Conservation (phyloP, 2,797 vertebrate genomes). For the Platalea minor region DNA sequence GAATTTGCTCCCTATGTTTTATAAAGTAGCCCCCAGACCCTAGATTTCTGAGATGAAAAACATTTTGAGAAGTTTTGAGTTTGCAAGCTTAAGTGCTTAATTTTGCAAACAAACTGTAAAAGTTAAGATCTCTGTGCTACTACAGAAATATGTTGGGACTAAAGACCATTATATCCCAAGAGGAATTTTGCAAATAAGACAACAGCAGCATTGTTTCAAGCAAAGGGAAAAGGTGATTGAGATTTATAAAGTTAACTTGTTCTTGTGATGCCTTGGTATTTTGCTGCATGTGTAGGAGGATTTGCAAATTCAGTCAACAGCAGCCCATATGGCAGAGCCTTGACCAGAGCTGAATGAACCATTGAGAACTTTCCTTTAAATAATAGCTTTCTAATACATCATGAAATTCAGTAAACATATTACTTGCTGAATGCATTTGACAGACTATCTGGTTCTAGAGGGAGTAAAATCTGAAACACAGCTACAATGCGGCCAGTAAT, state of each 20-base stretch:
- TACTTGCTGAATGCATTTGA: conserved; percentile 1
- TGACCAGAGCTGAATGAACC: conserved; percentile 31
- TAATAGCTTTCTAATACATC: conserved; percentile 11
- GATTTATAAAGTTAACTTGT: conserved; percentile 48
- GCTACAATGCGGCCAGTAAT: background rate
- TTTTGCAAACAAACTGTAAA: background rate
- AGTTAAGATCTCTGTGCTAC: background rate
- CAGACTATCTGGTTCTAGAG: background rate
- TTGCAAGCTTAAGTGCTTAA: background rate
- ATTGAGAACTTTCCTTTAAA: conserved; percentile 33
- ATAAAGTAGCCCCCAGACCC: background rate
- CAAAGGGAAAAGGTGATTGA: conserved; percentile 1
- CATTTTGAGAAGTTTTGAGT: background rate
- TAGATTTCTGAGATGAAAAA: background rate
- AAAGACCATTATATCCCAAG: background rate
- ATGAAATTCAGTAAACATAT: conserved; percentile 8
- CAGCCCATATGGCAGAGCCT: background rate
- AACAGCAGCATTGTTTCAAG: conserved; percentile 54
- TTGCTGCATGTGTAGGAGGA: conserved; percentile 51
- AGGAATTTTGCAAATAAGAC: conserved; percentile 38
- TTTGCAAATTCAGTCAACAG: conserved; percentile 44
- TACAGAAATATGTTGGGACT: background rate
- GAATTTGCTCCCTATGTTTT: background rate
- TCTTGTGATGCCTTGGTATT: conserved; percentile 42
- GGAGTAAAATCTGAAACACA: background rate